Evolutionary conservation across 1,140 invertebrate species (phyloP).

Genomic region (Aethina tumida): DNA sequence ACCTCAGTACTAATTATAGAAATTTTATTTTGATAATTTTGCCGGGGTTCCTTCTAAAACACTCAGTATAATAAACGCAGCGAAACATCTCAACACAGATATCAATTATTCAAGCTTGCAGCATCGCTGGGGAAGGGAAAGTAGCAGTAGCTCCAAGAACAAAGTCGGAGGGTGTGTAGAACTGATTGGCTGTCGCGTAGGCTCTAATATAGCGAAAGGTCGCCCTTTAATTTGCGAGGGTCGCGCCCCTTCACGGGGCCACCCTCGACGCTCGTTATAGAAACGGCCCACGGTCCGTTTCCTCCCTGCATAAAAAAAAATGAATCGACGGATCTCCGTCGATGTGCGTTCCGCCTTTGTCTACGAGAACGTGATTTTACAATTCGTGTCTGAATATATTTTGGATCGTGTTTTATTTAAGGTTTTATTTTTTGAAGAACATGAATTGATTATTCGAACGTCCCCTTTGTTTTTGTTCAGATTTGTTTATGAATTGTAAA

Average conservation of each 20-base stretch:
- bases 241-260: constrained; percentile 29
- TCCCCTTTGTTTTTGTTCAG: too few species aligned
- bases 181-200: constrained; percentile 13
- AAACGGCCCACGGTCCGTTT: constrained; percentile 22
- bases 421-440: too few species aligned
- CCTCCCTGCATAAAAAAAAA: constrained; percentile 24
- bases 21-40: too few species aligned
- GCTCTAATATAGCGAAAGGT: constrained; percentile 19
- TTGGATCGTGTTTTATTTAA: too few species aligned
- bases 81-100: not conserved
- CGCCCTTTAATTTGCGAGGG: constrained; percentile 33
- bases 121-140: constrained; percentile 1
- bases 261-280: constrained; percentile 33
- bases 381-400: too few species aligned
- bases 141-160: constrained; percentile 7
- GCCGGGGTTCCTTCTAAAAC: too few species aligned
- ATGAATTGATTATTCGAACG: too few species aligned
- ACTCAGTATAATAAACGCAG: too few species aligned
- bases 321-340: constrained; percentile 17
- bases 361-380: constrained; percentile 12
- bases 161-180: constrained; percentile 6
- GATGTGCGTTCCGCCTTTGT: constrained; percentile 17
- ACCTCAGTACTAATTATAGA: too few species aligned
- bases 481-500: too few species aligned
- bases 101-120: not conserved